Base-by-base conservation (phyloP, 2,888 invertebrate genomes). In the Ephialtes manifestator region DNA sequence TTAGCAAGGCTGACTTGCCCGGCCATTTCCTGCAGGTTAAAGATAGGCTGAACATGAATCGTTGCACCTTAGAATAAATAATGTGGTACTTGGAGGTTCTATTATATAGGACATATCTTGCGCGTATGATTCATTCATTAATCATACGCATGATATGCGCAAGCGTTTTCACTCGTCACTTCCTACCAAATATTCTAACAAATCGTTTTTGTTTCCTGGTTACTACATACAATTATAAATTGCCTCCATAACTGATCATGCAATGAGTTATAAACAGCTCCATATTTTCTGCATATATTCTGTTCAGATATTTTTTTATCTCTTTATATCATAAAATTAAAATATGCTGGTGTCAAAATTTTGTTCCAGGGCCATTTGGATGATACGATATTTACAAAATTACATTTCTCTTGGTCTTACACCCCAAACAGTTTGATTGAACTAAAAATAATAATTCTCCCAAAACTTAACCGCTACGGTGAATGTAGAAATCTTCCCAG, bases 101-200 rank as follows among this genome's bases (percentile, higher is more conserved):
- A 81, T 53, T 63, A 53, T 20, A 55, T 20, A 70, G n/a, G 46
- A 81, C 76, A 31, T 20, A 65, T 76, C 39, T 70, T 74, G 46
- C 72, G 53, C 63, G 60, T 39, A 18, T 68, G 60, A n/a, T n/a
- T n/a, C n/a, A n/a, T n/a, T 11, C 71, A 58, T 77, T 72, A 82
- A 82, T 82, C 82, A 82, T 72, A 35, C 35, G 18, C 71, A 28
- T 77, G 67, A 82, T 77, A 82, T 46, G 71, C 82, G 53, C 70
- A 31, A 46, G 71, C 67, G 82, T 55, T 82, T 72, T 72, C 67
- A 77, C 82, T 24, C 65, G 20, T 18, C 77, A 24, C 77, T 77
- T 65, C n/a, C 65, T 63, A 35, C 71, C 68, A 18, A 77, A 58
- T 72, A 58, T 71, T 82, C 65, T 43, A 77, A 82, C 71, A 71